phyloP scores from a whole-genome alignment of 2,797 vertebrate species.

The Cygnus olor region DNA sequence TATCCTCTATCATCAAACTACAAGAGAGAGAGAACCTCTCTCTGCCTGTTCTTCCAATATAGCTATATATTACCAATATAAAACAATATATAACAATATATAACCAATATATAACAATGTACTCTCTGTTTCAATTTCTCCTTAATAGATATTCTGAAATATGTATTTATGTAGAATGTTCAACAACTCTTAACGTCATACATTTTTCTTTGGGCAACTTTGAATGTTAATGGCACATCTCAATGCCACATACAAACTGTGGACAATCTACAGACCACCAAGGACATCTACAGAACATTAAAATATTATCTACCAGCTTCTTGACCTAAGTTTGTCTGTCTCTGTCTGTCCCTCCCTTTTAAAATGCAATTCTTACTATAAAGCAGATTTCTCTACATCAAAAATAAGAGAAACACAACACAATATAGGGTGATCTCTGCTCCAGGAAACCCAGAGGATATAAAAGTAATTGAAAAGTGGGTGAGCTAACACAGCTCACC shows the following conservation, averaged over 20 bases:
- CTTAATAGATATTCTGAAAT: not conserved
- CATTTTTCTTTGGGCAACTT: not conserved
- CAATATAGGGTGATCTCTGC: not conserved
- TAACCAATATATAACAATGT: not conserved
- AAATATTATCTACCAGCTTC: not conserved
- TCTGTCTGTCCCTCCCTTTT: not conserved
- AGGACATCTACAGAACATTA: not conserved
- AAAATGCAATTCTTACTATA: not conserved
- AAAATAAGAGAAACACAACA: not conserved
- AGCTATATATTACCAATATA: too few relatives aligned
- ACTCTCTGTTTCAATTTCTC: not conserved
- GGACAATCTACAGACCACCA: not conserved
- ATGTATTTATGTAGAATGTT: not conserved
- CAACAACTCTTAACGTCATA: not conserved
- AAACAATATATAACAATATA: too few relatives aligned
- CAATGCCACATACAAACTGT: not conserved
- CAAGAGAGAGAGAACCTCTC: not conserved
- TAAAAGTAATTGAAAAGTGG: not conserved
- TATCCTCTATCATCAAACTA: not conserved
- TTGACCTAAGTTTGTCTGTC: not conserved
- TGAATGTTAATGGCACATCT: not conserved
- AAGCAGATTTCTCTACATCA: not conserved
- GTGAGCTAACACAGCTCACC: not conserved
- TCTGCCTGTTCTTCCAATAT: not conserved
- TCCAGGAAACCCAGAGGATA: not conserved